Conservation (phyloP, 1,140 invertebrate species). For the Aphelenchoides avenae region DNA sequence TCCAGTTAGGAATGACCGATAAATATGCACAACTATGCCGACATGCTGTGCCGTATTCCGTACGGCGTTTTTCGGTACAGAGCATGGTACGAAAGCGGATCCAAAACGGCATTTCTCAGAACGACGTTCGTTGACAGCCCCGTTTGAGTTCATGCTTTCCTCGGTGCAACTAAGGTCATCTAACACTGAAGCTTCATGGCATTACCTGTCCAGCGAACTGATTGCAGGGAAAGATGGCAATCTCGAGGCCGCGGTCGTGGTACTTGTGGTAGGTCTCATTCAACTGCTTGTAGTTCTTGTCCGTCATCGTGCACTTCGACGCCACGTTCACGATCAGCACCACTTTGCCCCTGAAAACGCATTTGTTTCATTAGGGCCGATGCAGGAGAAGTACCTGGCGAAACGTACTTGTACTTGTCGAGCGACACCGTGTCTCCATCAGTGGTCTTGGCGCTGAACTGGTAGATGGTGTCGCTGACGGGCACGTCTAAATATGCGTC, state of each 20-base stretch:
- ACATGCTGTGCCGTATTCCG: no score
- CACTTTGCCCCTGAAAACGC: conserved; percentile 36
- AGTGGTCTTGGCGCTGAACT: conserved; percentile 61
- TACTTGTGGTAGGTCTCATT: conserved; percentile 40
- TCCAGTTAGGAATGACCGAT: no score
- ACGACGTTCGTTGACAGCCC: no score
- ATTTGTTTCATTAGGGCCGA: not conserved
- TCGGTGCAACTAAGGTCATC: no score
- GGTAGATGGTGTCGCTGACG: conserved; percentile 62
- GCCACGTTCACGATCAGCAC: conserved; percentile 44
- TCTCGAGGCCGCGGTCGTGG: conserved; percentile 36
- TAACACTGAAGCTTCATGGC: no score
- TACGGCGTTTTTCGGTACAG: no score
- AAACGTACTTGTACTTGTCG: conserved; percentile 62
- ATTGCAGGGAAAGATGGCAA: conserved; percentile 48
- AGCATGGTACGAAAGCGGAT: no score
- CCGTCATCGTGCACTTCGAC: conserved; percentile 39
- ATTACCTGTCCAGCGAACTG: conserved; percentile 36
- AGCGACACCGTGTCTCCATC: conserved; percentile 62
- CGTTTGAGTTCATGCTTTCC: no score
- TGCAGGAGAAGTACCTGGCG: conserved; percentile 6
- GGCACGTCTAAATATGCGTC: no score
- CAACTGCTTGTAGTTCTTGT: conserved; percentile 37
- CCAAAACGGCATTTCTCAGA: no score
- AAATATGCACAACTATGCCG: no score